Base-by-base conservation (phyloP, 2,888 invertebrate species). In the Macrophya annulata region DNA sequence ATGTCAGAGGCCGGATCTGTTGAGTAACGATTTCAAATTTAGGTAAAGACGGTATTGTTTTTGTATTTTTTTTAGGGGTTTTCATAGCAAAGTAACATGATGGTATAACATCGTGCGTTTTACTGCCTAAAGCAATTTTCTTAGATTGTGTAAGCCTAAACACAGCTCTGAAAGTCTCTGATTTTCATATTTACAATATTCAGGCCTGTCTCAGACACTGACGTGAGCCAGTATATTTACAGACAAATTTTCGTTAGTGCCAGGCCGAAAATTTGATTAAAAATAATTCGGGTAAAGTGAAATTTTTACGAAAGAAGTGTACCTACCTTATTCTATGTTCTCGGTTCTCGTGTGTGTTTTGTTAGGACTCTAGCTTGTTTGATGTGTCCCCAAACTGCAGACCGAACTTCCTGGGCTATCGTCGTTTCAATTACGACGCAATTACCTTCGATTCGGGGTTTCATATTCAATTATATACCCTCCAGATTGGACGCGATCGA, bases 361-460 rank as follows among this genome's bases (percentile, higher is more conserved):
- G 72, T 40, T 72, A 4, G 4, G n/a, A 4, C n/a, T n/a, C 15
- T 9, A 40, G 72, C n/a, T 68, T 31, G 77, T 77, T 77, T 77
- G 77, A 77, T 51, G 55, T 74, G 43, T 45, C 45, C 25, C 45
- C n/a, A n/a, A 21, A 40, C 51, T 79, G 55, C 55, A 40, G 12
- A 9, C 40, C 17, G 12, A 55, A 59, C 59, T 59, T 25, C 21
- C 43, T 15, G 3, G 48, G 40, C 17, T 59, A 40, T 79, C 79
- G 59, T 62, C 43, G 79, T 62, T 79, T 59, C 79, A 79, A 79
- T 79, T 79, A 79, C 79, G 79, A 55, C 62, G 59, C 81, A 81
- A 62, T 62, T 81, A 62, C 62, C 59, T 4, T 62, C 43, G 31
- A 43, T 62, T 81, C 51, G 62, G 62, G 62, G 81, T 62, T 81